These are phyloP conservation scores for Linnaemya vulpina DNA, from an alignment of 2,888 invertebrate genomes.

Conservation along the genomic window DNA sequence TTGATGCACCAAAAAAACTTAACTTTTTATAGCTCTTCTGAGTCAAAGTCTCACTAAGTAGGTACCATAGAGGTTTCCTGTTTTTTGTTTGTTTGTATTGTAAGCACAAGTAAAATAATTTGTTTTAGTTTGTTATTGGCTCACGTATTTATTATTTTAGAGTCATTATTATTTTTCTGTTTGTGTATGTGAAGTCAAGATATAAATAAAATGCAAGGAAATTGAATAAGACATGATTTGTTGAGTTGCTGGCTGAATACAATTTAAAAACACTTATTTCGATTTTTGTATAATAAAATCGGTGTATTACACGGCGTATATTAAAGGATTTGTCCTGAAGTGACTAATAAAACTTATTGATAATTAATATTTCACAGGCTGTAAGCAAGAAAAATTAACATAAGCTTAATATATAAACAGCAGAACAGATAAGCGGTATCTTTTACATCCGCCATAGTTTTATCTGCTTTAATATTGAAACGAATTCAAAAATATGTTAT, in stretches of 20 bases:
- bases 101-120: constrained; percentile 29
- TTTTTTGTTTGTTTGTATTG: constrained; percentile 5
- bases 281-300: not conserved
- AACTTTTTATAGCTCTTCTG: not conserved
- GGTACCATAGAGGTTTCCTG: not conserved
- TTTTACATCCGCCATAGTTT: too few relatives aligned
- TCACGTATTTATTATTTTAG: constrained; percentile 65
- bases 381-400: too few relatives aligned
- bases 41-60: constrained; percentile 5
- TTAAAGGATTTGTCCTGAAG: not conserved
- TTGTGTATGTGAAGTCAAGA: constrained; percentile 31
- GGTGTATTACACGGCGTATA: not conserved
- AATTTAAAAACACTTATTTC: not conserved
- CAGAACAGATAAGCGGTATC: too few relatives aligned
- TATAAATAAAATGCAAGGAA: constrained; percentile 12
- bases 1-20: constrained; percentile 18
- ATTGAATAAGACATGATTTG: constrained; percentile 29
- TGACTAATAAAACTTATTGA: too few relatives aligned
- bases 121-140: constrained; percentile 62
- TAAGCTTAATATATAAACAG: too few relatives aligned
- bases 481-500: too few relatives aligned
- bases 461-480: too few relatives aligned
- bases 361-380: too few relatives aligned
- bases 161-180: constrained; percentile 46
- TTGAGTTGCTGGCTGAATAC: not conserved